Conservation (phyloP, 2,888 invertebrate species). For the Tipula helvola region DNA sequence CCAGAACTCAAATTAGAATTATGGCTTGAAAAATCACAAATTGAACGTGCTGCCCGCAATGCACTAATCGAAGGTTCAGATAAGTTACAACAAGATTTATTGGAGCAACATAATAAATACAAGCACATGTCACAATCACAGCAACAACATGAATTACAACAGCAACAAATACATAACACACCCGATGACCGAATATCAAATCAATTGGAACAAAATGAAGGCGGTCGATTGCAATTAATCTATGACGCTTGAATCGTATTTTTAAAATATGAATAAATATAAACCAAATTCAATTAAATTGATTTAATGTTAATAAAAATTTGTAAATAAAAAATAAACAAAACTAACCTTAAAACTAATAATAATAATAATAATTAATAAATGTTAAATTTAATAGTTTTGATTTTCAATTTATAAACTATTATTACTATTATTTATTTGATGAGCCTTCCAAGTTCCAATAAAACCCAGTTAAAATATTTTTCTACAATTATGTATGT, state of each 20-base stretch:
- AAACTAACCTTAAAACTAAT: not conserved
- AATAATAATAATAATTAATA: slow-evolving; percentile 8
- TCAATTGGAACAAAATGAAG: not conserved
- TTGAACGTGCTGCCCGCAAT: slow-evolving; percentile 18
- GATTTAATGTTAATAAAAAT: not conserved
- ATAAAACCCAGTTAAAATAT: not conserved
- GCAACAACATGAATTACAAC: not conserved
- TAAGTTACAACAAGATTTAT: slow-evolving; percentile 6
- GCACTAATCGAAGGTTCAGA: slow-evolving; percentile 21
- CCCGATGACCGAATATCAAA: not conserved
- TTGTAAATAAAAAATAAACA: not conserved
- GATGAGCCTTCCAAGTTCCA: not conserved
- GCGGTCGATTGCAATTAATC: slow-evolving; percentile 9
- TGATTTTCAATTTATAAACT: slow-evolving; percentile 5
- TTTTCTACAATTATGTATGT: not conserved
- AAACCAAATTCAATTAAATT: not conserved
- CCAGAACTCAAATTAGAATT: slow-evolving; percentile 31
- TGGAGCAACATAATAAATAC: not conserved
- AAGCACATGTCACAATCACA: not conserved
- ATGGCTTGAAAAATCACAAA: slow-evolving; percentile 30
- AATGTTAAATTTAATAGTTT: not conserved
- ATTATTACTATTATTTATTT: not conserved
- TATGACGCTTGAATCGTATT: slow-evolving; percentile 5
- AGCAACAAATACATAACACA: not conserved
- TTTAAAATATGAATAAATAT: not conserved